These are phyloP conservation scores for Apus apus DNA, from an alignment of 2,113 vertebrate species.

Conservation along the genomic window DNA sequence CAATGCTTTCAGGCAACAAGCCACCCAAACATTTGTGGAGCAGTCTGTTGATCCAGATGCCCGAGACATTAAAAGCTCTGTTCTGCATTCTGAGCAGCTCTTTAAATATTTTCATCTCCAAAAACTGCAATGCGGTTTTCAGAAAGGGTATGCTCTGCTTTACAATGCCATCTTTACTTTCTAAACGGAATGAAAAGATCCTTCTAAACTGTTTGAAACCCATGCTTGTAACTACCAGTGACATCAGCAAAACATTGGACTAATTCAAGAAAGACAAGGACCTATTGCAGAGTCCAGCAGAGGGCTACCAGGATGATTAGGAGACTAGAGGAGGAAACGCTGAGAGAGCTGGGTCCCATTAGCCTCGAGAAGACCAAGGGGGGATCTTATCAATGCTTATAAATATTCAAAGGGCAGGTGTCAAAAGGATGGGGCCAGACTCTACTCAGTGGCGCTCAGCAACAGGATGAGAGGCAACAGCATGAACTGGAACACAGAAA, in stretches of 20 bases:
- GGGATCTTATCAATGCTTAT: too few relatives aligned
- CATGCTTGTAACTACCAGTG: background rate
- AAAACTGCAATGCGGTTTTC: background rate
- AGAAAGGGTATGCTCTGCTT: background rate
- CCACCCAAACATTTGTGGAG: background rate
- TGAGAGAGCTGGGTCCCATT: too few relatives aligned
- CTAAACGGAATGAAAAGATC: accelerated
- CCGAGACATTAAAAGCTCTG: background rate
- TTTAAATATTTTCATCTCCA: background rate
- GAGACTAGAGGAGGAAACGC: too few relatives aligned
- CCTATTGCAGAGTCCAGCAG: too few relatives aligned
- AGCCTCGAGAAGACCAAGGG: too few relatives aligned
- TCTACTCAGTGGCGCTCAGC: too few relatives aligned
- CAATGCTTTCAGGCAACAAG: background rate
- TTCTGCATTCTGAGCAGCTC: background rate
- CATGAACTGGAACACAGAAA: too few relatives aligned
- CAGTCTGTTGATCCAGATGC: background rate
- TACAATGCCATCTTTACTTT: accelerated
- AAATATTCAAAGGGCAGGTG: too few relatives aligned
- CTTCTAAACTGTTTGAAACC: background rate
- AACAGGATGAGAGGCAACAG: too few relatives aligned
- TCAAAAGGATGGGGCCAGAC: too few relatives aligned
- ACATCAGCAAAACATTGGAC: accelerated
- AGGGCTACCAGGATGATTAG: too few relatives aligned
- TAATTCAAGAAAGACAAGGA: too few relatives aligned